Evolutionary conservation across 2,797 vertebrate species (phyloP).

Genomic region (Phrynocephalus vlangalii): DNA sequence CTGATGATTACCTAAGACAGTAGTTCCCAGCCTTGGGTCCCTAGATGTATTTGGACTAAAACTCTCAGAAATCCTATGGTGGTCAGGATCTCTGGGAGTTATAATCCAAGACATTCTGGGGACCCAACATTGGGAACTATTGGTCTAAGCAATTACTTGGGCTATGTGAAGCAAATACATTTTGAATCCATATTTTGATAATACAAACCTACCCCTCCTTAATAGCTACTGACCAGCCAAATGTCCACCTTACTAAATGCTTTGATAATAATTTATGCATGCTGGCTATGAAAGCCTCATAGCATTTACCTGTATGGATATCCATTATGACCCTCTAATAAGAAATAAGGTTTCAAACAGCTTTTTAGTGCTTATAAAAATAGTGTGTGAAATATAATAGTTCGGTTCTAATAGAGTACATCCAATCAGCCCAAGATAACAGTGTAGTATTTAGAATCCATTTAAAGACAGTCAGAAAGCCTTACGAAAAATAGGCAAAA

Average conservation of each 20-base stretch:
- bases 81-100: too few species aligned
- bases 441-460: conserved; percentile 6
- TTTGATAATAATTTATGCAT: conserved; percentile 21
- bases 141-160: neutral
- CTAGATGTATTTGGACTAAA: too few species aligned
- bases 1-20: too few species aligned
- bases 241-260: conserved; percentile 5
- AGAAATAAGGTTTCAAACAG: conserved; percentile 39
- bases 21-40: too few species aligned
- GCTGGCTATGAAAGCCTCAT: neutral
- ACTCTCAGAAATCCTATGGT: too few species aligned
- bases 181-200: neutral
- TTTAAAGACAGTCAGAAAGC: conserved; percentile 45
- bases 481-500: conserved; percentile 41
- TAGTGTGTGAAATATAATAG: conserved; percentile 14
- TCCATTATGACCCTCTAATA: conserved; percentile 14
- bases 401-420: conserved; percentile 36
- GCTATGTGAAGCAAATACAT: neutral
- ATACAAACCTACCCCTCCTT: neutral
- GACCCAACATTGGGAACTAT: neutral
- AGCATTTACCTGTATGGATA: conserved; percentile 36
- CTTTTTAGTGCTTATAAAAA: conserved; percentile 24
- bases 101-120: neutral
- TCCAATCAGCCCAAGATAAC: conserved; percentile 36
- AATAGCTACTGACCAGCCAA: conserved; percentile 9